Base-by-base conservation (phyloP, 2,888 invertebrate species). In the Aspidapion aeneum region DNA sequence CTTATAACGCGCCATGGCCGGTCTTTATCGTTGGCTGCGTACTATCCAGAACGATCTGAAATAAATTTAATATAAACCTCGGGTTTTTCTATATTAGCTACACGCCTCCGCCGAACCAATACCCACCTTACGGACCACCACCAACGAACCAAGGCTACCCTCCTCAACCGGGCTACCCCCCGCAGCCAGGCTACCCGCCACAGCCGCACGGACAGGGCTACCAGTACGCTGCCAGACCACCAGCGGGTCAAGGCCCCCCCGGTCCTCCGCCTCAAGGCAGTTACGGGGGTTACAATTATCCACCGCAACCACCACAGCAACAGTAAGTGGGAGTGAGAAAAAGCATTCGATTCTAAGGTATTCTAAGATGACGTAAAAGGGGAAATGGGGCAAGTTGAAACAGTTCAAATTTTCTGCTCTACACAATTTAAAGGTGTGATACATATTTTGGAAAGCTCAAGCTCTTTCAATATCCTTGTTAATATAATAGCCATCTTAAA, bases 281-380 rank as follows among this genome's bases (percentile, higher is more conserved):
- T 64, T 93, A 93, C 75, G 87, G 85, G 7, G 87, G 85, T 5
- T 89, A 90, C 50, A 92, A 91, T 76, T 87, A 90, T 58, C 91
- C 91, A 75, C 91, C 92, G 73, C 92, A 92, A 66, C 90, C 91
- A 58, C 74, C 35, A 12, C 35, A 35, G 35, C 35, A 35, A 12
- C 35, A 35, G 35, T 35, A 35, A 35, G n/a, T n/a, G n/a, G n/a
- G n/a, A n/a, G n/a, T n/a, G n/a, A n/a, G n/a, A n/a, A n/a, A n/a
- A n/a, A n/a, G n/a, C n/a, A n/a, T n/a, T n/a, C n/a, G n/a, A n/a
- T n/a, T n/a, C n/a, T n/a, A n/a, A n/a, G n/a, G n/a, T n/a, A n/a
- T n/a, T n/a, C n/a, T n/a, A 35, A 35, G 12, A 12, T 35, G 35
- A 7, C 35, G 35, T 35, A 12, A 12, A 35, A 7, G 3, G 35